Conservation (phyloP, 2,888 invertebrate genomes). For the Volucella zonaria region DNA sequence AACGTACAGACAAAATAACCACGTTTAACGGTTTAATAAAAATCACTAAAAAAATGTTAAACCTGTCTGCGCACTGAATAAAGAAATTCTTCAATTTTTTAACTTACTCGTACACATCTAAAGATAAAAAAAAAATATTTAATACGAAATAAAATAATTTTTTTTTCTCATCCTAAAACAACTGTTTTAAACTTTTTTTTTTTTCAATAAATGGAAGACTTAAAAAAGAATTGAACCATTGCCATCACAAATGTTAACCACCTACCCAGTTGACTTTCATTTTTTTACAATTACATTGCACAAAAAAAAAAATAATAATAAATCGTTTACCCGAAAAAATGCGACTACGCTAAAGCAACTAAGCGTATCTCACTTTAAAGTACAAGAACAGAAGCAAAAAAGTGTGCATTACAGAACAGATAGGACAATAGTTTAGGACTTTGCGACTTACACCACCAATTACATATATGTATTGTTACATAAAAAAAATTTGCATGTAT, state of each 20-base stretch:
- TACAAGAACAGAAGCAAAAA: slow-evolving; percentile 70
- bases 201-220: slow-evolving; percentile 35
- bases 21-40: too few species aligned
- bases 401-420: slow-evolving; percentile 69
- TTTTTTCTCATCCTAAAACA: too few species aligned
- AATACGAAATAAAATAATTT: too few species aligned
- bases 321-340: slow-evolving; percentile 51
- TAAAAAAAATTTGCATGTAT: slow-evolving; percentile 40
- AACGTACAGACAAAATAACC: too few species aligned
- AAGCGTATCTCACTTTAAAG: slow-evolving; percentile 65
- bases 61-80: too few species aligned
- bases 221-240: slow-evolving; percentile 48
- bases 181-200: too few species aligned
- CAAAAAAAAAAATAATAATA: slow-evolving; percentile 29
- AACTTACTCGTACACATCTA: too few species aligned
- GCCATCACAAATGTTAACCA: slow-evolving; percentile 62
- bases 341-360: slow-evolving; percentile 68
- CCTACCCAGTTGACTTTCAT: slow-evolving; percentile 29
- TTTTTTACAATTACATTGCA: slow-evolving; percentile 40
- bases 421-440: slow-evolving; percentile 69
- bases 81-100: too few species aligned
- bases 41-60: too few species aligned
- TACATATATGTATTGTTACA: slow-evolving; percentile 60
- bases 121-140: too few species aligned
- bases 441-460: slow-evolving; percentile 74